phyloP scores from a whole-genome alignment of 2,797 vertebrate genomes.

The Megalops cyprinoides region DNA sequence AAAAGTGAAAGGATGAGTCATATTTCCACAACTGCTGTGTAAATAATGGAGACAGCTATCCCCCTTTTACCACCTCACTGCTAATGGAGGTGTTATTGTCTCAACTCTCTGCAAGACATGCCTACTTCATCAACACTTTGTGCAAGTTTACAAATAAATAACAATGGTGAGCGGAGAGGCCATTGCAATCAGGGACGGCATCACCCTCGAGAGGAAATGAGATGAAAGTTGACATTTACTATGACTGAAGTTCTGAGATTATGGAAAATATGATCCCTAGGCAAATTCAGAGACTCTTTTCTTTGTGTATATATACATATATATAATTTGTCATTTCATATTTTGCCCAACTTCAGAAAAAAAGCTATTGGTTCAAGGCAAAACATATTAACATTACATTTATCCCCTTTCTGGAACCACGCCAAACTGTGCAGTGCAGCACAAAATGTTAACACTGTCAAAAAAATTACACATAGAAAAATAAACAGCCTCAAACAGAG shows the following conservation, averaged over 20 bases:
- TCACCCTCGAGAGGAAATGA: background rate
- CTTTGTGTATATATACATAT: no score
- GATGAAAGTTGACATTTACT: conserved; percentile 23
- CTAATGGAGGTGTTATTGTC: background rate
- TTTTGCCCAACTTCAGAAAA: background rate
- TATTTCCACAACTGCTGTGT: background rate
- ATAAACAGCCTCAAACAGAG: no score
- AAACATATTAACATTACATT: background rate
- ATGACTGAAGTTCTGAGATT: conserved; percentile 3
- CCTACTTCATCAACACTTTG: background rate
- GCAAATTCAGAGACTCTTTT: background rate
- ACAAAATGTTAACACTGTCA: no score
- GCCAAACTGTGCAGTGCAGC: background rate
- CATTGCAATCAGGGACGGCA: conserved; percentile 4
- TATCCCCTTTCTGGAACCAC: background rate
- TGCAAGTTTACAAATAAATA: background rate
- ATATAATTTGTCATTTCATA: background rate
- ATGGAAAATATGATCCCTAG: background rate
- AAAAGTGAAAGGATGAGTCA: background rate
- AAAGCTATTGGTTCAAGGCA: background rate
- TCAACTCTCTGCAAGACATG: background rate
- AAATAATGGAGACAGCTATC: background rate
- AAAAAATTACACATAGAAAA: no score
- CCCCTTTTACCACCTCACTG: background rate
- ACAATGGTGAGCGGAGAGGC: background rate